Evolutionary conservation across 2,888 invertebrate species (phyloP).

Genomic region (Sphaerophoria rueppellii): DNA sequence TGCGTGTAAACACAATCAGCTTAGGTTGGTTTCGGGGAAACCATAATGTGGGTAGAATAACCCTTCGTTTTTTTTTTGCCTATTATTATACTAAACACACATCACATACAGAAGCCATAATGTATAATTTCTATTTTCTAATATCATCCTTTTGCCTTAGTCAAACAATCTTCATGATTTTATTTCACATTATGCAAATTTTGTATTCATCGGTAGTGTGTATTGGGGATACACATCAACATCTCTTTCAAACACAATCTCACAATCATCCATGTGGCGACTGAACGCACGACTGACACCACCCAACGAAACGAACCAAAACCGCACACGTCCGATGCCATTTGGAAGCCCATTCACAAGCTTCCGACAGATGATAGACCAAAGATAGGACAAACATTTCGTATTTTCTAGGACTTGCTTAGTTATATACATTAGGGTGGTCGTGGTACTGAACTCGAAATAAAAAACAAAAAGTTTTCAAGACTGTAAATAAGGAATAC

Average conservation of each 20-base stretch:
- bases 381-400: conserved; percentile 54
- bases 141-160: conserved; percentile 39
- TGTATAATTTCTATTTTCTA: conserved; percentile 11
- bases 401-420: conserved; percentile 41
- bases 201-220: conserved; percentile 51
- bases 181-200: conserved; percentile 70
- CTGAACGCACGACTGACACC: background rate
- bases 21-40: background rate
- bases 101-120: background rate
- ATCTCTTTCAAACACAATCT: background rate
- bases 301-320: background rate
- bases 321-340: conserved; percentile 6
- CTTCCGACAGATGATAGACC: conserved; percentile 48
- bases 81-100: conserved; percentile 26
- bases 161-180: conserved; percentile 61
- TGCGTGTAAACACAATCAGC: conserved; percentile 19
- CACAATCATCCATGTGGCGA: background rate
- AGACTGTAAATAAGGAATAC: too few relatives aligned
- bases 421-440: background rate
- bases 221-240: conserved; percentile 18
- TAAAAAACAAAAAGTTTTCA: too few relatives aligned
- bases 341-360: conserved; percentile 51
- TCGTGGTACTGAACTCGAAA: too few relatives aligned
- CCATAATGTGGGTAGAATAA: background rate
- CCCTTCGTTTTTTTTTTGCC: background rate